These are phyloP conservation scores for Danionella dracula DNA, from an alignment of 2,797 vertebrate genomes.

Conservation along the genomic window DNA sequence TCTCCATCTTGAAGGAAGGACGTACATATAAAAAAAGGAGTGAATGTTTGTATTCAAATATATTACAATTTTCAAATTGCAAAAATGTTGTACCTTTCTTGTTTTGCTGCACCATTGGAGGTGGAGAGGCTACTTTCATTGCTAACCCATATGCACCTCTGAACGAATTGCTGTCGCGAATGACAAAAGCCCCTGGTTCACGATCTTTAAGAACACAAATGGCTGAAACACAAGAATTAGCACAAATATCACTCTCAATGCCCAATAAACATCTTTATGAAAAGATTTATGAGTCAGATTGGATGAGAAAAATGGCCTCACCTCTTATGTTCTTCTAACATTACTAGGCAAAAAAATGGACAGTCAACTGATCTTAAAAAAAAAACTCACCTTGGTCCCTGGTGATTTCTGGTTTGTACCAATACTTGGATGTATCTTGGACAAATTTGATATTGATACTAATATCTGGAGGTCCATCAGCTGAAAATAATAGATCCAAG, in stretches of 20 bases:
- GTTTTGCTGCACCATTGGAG: conserved; percentile 85
- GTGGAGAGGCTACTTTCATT: conserved; percentile 95
- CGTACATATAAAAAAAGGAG: background rate
- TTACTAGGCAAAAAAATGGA: no score
- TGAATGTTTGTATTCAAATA: background rate
- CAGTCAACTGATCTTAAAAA: no score
- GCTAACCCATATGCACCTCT: conserved; percentile 92
- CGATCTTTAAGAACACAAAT: conserved; percentile 87
- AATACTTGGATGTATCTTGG: conserved; percentile 96
- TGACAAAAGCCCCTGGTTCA: conserved; percentile 92
- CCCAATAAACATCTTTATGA: no score
- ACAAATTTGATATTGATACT: conserved; percentile 95
- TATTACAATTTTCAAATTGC: background rate
- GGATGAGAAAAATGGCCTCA: no score
- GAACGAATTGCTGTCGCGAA: conserved; percentile 96
- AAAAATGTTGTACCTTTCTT: conserved; percentile 79
- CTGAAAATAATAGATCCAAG: conserved; percentile 9
- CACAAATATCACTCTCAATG: background rate
- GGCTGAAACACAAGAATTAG: conserved; percentile 63
- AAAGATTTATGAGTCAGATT: no score
- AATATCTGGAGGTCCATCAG: conserved; percentile 89
- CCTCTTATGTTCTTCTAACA: no score
- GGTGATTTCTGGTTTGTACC: conserved; percentile 98
- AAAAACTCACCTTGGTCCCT: conserved; percentile 85
- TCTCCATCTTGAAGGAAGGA: conserved; percentile 67